Evolutionary conservation across 2,113 vertebrate species (phyloP), one percentile per base, ranked within the genome.

Genomic region (Aegypius monachus): DNA sequence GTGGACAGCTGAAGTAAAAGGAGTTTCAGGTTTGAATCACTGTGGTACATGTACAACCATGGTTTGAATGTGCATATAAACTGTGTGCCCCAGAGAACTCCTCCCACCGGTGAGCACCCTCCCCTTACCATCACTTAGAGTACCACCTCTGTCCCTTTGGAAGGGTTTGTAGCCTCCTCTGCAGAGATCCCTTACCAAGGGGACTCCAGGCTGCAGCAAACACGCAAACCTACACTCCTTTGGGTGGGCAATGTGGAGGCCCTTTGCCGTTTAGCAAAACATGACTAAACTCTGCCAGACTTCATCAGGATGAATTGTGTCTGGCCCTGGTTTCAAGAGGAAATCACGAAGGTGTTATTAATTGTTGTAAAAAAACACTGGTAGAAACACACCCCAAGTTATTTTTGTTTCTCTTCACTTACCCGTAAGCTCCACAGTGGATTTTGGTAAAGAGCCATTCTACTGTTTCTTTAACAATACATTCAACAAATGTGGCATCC

Each of bases 231-330:
- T 48, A 18, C 32, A 8, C 12, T 36, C 17, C 40, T 42, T 55
- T 1, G 3, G 55, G 22, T 40, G 27, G 31, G 29, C 15, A 36
- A 31, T 0, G 0, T 40, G 45, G 61, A 8, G 23, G 10, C 5
- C 22, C 34, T 53, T 82, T 61, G 29, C 11, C 13, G 16, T 85
- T 80, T 72, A 59, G 36, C 29, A 63, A 91, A 63, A 43, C n/a
- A 47, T 9, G 14, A n/a, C 52, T 47, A 59, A 61, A 34, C 55
- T 72, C 31, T 50, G 47, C 26, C 53, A 55, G 1, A 36, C 31
- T 80, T 74, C 31, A 50, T 50, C 47, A 29, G 16, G 7, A 2
- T 19, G 14, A 63, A 34, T 42, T 45, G 47, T 56, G 68, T 31
- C 47, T 81, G 74, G 56, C 62, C 6, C 32, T 65, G 56, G 50